Base-by-base conservation (phyloP, 2,888 invertebrate genomes). In the Rhaphigaster nebulosa region DNA sequence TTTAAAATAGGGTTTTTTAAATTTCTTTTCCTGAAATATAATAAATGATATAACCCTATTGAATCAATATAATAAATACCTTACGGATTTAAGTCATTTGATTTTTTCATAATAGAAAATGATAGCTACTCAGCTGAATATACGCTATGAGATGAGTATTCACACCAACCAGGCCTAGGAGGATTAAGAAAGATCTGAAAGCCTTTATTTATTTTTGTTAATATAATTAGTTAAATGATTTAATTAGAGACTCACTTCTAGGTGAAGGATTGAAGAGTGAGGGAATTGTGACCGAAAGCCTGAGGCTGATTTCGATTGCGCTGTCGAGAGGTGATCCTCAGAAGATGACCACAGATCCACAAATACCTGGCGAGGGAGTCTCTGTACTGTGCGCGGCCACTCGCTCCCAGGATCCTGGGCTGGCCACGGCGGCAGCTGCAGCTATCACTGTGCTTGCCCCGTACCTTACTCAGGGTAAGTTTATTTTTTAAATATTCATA, bases 391-490 rank as follows among this genome's bases (percentile, higher is more conserved):
- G 91, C 38, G 45, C 41, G 18, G 50, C 91, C 12, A 34, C 90
- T 41, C n/a, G 50, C 18, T 89, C 89, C 8, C 52, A 70, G 52
- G 76, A 89, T 23, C 26, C 90, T 45, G 54, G 87, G 20, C 56
- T 90, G n/a, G 65, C 65, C 12, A 60, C 91, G n/a, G 76, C 89
- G 13, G 80, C 90, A 2, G 60, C 91, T n/a, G 50, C 91, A 18
- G 90, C 91, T 45, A 80, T 92, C 38, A 89, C 91, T 45, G 90
- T 84, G 5, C 88, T 92, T 26, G 76, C 90, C 20, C 90, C 90
- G 8, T 91, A 88, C 41, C 65, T 92, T 8, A 54, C 88, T 41
- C 38, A 91, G 20, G 90, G 91, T 91, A 89, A 18, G n/a, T 89
- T 18, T 76, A 76, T 76, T 8, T 26, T 76, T 76, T 34, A 34